phyloP scores from a whole-genome alignment of 2,888 invertebrate species.

The Brenthis hecate region DNA sequence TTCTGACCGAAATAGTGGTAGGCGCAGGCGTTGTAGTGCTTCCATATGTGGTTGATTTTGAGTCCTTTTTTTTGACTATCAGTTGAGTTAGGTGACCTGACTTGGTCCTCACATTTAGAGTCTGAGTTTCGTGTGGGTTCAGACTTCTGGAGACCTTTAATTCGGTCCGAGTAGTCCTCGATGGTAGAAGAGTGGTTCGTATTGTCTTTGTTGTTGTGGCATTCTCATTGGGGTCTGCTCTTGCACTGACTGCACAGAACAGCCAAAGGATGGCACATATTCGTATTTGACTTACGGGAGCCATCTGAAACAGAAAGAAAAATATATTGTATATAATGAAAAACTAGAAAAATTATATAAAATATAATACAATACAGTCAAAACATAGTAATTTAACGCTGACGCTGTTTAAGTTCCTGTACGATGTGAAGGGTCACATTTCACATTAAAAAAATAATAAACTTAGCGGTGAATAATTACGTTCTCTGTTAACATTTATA shows the following conservation, averaged over 20 bases:
- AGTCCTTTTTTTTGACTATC: conserved; percentile 87
- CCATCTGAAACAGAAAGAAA: conserved; percentile 69
- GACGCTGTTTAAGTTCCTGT: too few species aligned
- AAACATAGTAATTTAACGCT: too few species aligned
- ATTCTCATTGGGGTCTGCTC: conserved; percentile 59
- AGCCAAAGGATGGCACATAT: conserved; percentile 67
- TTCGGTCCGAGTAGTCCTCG: conserved; percentile 87
- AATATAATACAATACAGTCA: too few species aligned
- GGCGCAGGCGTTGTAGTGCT: conserved; percentile 54
- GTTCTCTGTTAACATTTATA: too few species aligned
- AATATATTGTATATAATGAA: background rate
- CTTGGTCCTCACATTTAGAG: conserved; percentile 88
- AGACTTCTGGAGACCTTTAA: conserved; percentile 89
- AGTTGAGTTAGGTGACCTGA: conserved; percentile 89
- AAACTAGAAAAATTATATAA: background rate
- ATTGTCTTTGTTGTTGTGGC: conserved; percentile 71
- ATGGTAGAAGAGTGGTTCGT: conserved; percentile 74
- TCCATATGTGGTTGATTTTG: conserved; percentile 67
- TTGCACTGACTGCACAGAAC: conserved; percentile 51
- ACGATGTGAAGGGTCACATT: too few species aligned
- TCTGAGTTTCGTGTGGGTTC: conserved; percentile 89
- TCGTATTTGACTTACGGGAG: conserved; percentile 68
- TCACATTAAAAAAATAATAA: too few species aligned
- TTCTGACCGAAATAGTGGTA: conserved; percentile 63
- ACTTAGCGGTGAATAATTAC: too few species aligned